Percentiles rank a stretch among this genome's conserved stretches.
Evolutionary conservation across 2,888 invertebrate species (phyloP).

Genomic region (Sclerodermus sp.): DNA sequence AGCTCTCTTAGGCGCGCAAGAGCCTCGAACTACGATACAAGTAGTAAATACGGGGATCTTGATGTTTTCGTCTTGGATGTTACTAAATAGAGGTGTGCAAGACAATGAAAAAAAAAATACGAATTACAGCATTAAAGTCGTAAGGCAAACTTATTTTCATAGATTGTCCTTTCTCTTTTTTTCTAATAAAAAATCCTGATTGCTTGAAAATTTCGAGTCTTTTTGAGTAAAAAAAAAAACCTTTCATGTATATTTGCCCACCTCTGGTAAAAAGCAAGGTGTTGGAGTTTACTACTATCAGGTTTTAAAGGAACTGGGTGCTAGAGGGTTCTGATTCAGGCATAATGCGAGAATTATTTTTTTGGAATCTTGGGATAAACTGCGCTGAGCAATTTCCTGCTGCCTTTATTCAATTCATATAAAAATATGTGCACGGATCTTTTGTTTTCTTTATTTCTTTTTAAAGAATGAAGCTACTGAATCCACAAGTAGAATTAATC

Average conservation of each 20-base stretch:
- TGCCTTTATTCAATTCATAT: conserved; percentile 33
- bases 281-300: conserved; percentile 19
- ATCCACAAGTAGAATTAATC: too few relatives aligned
- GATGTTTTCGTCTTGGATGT: conserved; percentile 20
- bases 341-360: conserved; percentile 43
- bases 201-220: too few relatives aligned
- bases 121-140: too few relatives aligned
- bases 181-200: too few relatives aligned
- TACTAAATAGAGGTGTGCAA: conserved; percentile 26
- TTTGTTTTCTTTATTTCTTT: too few relatives aligned
- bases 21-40: conserved; percentile 31
- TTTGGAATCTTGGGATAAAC: conserved; percentile 36
- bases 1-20: conserved; percentile 30
- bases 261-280: conserved; percentile 18
- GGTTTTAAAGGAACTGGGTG: conserved; percentile 25
- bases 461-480: too few relatives aligned
- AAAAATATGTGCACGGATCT: too few relatives aligned
- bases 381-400: conserved; percentile 39
- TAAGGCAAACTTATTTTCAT: too few relatives aligned
- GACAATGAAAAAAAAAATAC: background rate
- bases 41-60: conserved; percentile 26
- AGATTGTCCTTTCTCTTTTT: too few relatives aligned
- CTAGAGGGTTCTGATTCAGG: conserved; percentile 45
- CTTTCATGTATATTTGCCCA: conserved; percentile 12
- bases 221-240: too few relatives aligned